A percentile compares a stretch with the other conserved stretches of the same genome.
Conservation (phyloP, 1,140 invertebrate genomes). For the Mycetomoellerius zeteki region DNA sequence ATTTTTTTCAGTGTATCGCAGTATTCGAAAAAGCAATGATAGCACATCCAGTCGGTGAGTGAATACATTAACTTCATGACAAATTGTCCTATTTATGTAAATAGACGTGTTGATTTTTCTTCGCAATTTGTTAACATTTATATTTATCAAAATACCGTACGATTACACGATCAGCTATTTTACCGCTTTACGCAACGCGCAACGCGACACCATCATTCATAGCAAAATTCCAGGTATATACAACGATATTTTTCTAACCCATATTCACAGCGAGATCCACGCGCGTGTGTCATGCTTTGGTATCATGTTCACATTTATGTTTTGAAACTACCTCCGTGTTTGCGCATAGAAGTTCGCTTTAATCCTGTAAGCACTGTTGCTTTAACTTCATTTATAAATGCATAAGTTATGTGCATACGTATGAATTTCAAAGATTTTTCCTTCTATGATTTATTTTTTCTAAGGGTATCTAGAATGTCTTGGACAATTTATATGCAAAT, state of each 20-base stretch:
- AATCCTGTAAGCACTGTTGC: background rate
- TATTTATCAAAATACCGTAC: conserved; percentile 5
- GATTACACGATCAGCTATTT: background rate
- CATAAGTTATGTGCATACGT: conserved; percentile 7
- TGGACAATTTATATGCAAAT: background rate
- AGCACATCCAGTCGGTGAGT: background rate
- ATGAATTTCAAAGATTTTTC: background rate
- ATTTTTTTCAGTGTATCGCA: background rate
- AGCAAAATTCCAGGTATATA: background rate
- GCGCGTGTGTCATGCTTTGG: background rate
- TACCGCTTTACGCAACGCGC: background rate
- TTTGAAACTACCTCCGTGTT: conserved; percentile 19
- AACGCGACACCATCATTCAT: background rate
- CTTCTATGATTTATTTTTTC: background rate
- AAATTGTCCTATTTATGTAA: background rate
- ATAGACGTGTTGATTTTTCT: background rate
- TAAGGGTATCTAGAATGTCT: background rate
- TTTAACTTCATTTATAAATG: conserved; percentile 20
- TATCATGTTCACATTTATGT: conserved; percentile 34
- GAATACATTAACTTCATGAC: background rate
- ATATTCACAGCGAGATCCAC: conserved; percentile 3
- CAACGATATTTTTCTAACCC: conserved; percentile 47
- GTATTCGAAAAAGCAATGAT: background rate
- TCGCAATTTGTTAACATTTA: background rate
- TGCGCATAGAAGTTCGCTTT: background rate